Evolutionary conservation across 2,113 vertebrate genomes (phyloP).

Genomic region (Herpetotheres cachinnans): DNA sequence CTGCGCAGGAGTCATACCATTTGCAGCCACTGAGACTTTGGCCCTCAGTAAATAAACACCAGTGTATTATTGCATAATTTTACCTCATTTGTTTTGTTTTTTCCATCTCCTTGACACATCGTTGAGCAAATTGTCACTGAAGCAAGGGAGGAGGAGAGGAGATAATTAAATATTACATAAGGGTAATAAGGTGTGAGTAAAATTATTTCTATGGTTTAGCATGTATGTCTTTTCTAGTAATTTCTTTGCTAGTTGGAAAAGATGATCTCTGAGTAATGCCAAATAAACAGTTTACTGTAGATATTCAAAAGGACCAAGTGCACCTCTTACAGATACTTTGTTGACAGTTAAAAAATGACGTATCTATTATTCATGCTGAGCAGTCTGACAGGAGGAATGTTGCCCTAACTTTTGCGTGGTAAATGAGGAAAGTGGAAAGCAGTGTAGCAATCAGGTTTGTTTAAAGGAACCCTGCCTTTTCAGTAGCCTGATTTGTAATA

Average conservation of each 20-base stretch:
- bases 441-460: not conserved
- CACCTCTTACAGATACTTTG: slow-evolving; percentile 55
- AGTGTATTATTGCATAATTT: not conserved
- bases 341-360: slow-evolving; percentile 69
- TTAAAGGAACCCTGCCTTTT: not conserved
- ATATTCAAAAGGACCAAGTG: slow-evolving; percentile 33
- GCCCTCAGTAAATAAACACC: slow-evolving; percentile 16
- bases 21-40: not conserved
- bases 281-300: slow-evolving; percentile 42
- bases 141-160: not conserved
- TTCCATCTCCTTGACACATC: not conserved
- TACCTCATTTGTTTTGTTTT: slow-evolving; percentile 5
- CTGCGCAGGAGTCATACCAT: not conserved
- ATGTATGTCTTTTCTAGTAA: not conserved
- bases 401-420: slow-evolving; percentile 30
- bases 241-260: slow-evolving; percentile 28
- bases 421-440: not conserved
- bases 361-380: slow-evolving; percentile 69
- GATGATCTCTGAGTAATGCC: not conserved
- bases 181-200: slow-evolving; percentile 17
- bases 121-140: slow-evolving; percentile 30
- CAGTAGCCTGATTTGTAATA: not conserved
- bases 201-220: not conserved
- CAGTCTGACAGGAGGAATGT: slow-evolving; percentile 32
- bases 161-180: slow-evolving; percentile 46